Evolutionary conservation across 2,797 vertebrate genomes (phyloP), one percentile per base, ranked within the genome.

Genomic region (Babyrousa celebensis): DNA sequence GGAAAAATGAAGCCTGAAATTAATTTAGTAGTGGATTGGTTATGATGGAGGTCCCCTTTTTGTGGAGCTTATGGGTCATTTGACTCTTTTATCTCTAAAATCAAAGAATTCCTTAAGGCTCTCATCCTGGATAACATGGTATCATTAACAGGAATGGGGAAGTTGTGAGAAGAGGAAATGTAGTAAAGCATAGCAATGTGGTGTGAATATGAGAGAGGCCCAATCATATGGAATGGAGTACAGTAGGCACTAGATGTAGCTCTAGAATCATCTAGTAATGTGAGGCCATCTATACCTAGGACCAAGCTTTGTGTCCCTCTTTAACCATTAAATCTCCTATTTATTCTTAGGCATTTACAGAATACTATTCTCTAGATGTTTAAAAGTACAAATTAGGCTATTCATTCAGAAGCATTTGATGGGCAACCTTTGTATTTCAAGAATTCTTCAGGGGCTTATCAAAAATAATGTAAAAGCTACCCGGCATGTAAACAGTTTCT

Each of bases 401-500:
- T 32, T 95, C 27, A 70, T 83, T 82, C 21, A 80, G 18, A 94
- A 92, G 1, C 21, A 89, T 79, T 84, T 72, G 14, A 2, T 18
- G 3, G 65, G 23, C 63, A 14, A 48, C 62, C 2, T 96, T 48
- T 89, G n/a, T 84, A 6, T 89, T 89, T 91, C 63, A 86, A 32
- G 32, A 5, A 67, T 72, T 96, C 48, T 92, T 6, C 29, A 87
- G 15, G 36, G 1, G 25, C 48, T 95, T 95, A 12, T 83, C 67
- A n/a, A 94, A 96, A 89, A 75, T 70, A 82, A 82, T 32, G 25
- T 88, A 60, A 86, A 96, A 91, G 40, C 40, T 95, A 85, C 21
- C 18, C 14, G 72, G 67, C 27, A 71, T 11, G 23, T 79, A 84
- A 79, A 75, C 2, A 54, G 20, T 94, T 96, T 93, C 58, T 91